Base-by-base conservation (phyloP, 2,113 vertebrate genomes). In the Oreochromis tanganicae region DNA sequence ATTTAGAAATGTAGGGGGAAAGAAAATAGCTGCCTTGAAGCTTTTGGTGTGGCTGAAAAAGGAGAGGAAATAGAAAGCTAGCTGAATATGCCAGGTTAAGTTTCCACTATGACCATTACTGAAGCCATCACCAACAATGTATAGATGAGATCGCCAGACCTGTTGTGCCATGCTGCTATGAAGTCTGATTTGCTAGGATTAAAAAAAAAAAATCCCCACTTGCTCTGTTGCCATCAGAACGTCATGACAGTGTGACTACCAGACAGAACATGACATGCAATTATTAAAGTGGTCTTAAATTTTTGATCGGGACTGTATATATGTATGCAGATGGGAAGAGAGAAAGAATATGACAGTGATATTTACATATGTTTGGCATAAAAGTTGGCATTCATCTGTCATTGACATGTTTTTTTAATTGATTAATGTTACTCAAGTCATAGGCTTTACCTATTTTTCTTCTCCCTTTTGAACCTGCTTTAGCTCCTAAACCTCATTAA, bases 401-500 rank as follows among this genome's bases (percentile, higher is more conserved):
- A 71, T 43, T 71, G 9, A 14, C 1, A 2, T 43, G 12, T 5
- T 73, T 34, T 17, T 73, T 29, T 1, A 46, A 17, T 50, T 5
- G 9, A 52, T 78, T 50, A 1, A 61, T 19, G 27, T 32, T 1
- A 50, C 46, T 32, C 48, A 5, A 32, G 43, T 52, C 46, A 29
- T 7, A 46, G 68, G 38, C 13, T 73, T 46, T 27, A 73, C 16
- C 21, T 13, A 10, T 43, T 73, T 41, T 46, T 16, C n/a, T 16
- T 46, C 2, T 46, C n/a, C 21, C 13, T 27, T 17, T 13, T 27
- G n/a, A 73, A 6, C 38, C 68, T 16, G 8, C 41, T 46, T 73
- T 17, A 75, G 14, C 41, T 75, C 73, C 48, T 17, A 87, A 82
- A 52, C 52, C 59, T 32, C 71, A 85, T 88, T 90, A 41, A 84